Evolutionary conservation across 2,888 invertebrate genomes (phyloP).

Genomic region (Acrobasis consociella): DNA sequence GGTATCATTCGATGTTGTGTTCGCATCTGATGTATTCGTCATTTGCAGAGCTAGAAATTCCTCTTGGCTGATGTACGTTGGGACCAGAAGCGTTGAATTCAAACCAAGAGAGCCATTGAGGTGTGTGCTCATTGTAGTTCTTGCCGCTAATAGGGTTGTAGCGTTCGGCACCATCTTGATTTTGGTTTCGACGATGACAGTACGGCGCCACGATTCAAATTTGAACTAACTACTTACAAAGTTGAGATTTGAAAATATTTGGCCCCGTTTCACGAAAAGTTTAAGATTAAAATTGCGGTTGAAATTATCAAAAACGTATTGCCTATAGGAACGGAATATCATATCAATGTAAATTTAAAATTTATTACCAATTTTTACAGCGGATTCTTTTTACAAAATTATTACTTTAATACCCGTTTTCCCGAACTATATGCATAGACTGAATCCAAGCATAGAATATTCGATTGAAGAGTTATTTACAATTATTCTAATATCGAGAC

Average conservation of each 20-base stretch:
- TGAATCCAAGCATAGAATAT: slow-evolving; percentile 37
- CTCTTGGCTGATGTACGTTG: slow-evolving; percentile 81
- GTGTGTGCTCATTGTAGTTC: slow-evolving; percentile 57
- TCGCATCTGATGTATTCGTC: slow-evolving; percentile 77
- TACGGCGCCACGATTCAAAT: slow-evolving; percentile 37
- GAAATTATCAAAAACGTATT: slow-evolving; percentile 45
- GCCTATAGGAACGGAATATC: slow-evolving; percentile 66
- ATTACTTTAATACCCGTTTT: slow-evolving; percentile 53
- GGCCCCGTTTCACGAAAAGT: slow-evolving; percentile 55
- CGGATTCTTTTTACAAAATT: slow-evolving; percentile 34
- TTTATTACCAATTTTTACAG: slow-evolving; percentile 40
- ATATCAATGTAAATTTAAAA: slow-evolving; percentile 36
- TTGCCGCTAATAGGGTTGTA: slow-evolving; percentile 49
- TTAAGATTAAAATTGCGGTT: slow-evolving; percentile 31
- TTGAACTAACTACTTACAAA: slow-evolving; percentile 43
- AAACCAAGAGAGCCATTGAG: slow-evolving; percentile 56
- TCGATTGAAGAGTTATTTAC: slow-evolving; percentile 30
- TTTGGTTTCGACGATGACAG: slow-evolving; percentile 30
- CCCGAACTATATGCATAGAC: slow-evolving; percentile 48
- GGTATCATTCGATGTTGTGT: slow-evolving; percentile 75
- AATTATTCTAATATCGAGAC: slow-evolving; percentile 28
- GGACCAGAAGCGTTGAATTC: slow-evolving; percentile 74
- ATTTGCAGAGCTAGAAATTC: slow-evolving; percentile 82
- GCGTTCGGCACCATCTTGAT: slow-evolving; percentile 67
- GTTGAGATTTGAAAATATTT: slow-evolving; percentile 43